phyloP scores from a whole-genome alignment of 1,140 invertebrate species.

The Daktulosphaira vitifoliae region DNA sequence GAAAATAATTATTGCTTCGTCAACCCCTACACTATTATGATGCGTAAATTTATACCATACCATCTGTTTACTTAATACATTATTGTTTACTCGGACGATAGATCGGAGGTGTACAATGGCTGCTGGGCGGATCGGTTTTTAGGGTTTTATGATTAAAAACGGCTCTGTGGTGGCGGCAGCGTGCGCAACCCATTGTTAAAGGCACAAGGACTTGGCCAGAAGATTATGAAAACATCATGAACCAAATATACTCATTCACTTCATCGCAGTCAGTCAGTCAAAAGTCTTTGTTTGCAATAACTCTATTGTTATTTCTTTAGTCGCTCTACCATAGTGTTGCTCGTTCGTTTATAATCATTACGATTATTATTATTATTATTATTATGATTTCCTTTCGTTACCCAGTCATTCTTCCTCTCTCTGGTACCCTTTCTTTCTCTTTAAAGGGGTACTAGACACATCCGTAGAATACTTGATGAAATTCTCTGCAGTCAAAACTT shows the following conservation, averaged over 20 bases:
- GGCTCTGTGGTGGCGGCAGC: slow-evolving; percentile 10
- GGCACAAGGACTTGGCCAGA: slow-evolving; percentile 15
- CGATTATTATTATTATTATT: slow-evolving; percentile 22
- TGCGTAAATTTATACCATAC: too few species aligned
- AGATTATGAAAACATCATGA: slow-evolving; percentile 34
- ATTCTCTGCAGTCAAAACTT: too few species aligned
- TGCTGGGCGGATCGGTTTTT: slow-evolving; percentile 27
- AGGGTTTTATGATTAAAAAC: slow-evolving; percentile 34
- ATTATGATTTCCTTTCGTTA: slow-evolving; percentile 1
- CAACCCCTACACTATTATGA: too few species aligned
- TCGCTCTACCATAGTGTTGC: not conserved
- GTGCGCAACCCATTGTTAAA: slow-evolving; percentile 21
- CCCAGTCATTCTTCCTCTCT: too few species aligned
- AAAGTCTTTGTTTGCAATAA: slow-evolving; percentile 31
- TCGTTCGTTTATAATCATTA: slow-evolving; percentile 20
- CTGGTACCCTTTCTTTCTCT: too few species aligned
- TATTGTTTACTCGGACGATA: too few species aligned
- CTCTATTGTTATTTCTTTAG: slow-evolving; percentile 22
- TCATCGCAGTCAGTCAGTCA: slow-evolving; percentile 20
- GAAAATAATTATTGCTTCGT: too few species aligned
- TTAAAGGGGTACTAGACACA: too few species aligned
- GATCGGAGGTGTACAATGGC: slow-evolving; percentile 7
- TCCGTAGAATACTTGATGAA: too few species aligned
- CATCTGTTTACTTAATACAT: too few species aligned
- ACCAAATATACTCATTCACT: slow-evolving; percentile 25